These are phyloP conservation scores for Phrynosoma platyrhinos DNA, from an alignment of 2,113 vertebrate species.

Conservation along the genomic window DNA sequence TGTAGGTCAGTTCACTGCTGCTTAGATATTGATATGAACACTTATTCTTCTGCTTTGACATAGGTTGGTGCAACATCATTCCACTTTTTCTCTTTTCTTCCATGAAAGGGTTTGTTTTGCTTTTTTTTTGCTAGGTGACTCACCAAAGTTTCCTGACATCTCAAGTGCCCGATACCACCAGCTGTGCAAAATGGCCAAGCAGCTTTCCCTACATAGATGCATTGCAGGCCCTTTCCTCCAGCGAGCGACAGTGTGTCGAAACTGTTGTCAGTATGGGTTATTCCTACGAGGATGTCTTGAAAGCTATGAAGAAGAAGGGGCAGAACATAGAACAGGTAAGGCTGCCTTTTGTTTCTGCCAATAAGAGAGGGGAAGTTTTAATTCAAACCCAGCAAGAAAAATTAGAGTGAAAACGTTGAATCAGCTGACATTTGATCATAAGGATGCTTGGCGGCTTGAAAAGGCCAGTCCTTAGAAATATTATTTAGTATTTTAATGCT, in stretches of 20 bases:
- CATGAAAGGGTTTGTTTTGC: background rate
- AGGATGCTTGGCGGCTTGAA: too few species aligned
- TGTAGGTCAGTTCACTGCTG: too few species aligned
- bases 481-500: too few species aligned
- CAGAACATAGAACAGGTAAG: conserved; percentile 95
- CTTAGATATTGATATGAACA: too few species aligned
- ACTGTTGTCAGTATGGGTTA: conserved; percentile 95
- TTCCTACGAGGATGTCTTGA: conserved; percentile 89
- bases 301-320: conserved; percentile 96
- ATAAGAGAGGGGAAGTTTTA: background rate
- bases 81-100: background rate
- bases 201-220: conserved; percentile 49
- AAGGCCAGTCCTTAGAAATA: too few species aligned
- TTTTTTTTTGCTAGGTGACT: conserved; percentile 59
- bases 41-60: background rate
- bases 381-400: background rate
- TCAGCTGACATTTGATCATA: too few species aligned
- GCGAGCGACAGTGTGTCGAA: conserved; percentile 90
- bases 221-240: conserved; percentile 84
- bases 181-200: conserved; percentile 32
- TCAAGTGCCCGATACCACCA: conserved; percentile 79
- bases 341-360: fast-evolving
- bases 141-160: conserved; percentile 73
- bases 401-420: too few species aligned
- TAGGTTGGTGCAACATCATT: background rate